Conservation (phyloP, 1,140 invertebrate genomes). For the Tetragnatha versicolor region DNA sequence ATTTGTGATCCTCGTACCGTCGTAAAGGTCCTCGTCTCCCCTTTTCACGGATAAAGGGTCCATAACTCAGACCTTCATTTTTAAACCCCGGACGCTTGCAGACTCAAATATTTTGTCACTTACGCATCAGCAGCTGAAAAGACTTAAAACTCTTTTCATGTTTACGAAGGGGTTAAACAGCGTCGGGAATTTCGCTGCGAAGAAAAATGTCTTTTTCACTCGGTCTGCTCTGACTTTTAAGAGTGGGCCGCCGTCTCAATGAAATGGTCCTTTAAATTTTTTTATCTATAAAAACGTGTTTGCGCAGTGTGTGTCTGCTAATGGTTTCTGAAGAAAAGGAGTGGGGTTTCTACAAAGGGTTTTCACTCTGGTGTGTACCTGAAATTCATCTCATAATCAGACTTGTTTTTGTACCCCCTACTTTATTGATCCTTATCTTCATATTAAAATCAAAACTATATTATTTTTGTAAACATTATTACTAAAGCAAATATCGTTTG, state of each 20-base stretch:
- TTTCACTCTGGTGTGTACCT: no score
- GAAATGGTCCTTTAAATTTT: neutral
- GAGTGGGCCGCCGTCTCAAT: neutral
- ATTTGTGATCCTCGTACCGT: constrained; percentile 2
- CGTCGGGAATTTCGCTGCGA: neutral
- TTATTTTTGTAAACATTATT: no score
- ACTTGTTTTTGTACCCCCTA: no score
- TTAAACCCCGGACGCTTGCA: constrained; percentile 9
- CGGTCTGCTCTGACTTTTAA: neutral
- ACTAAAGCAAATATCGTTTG: no score
- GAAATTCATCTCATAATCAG: no score
- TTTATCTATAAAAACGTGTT: no score
- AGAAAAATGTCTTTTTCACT: neutral
- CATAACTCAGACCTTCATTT: constrained; percentile 24
- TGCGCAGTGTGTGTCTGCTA: no score
- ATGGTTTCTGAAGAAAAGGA: no score
- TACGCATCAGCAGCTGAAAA: constrained; percentile 7
- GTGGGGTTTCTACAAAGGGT: no score
- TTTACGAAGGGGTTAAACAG: constrained; percentile 23
- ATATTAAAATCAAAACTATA: no score
- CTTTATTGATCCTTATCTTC: no score
- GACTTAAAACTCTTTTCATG: constrained; percentile 35
- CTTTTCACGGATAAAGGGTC: constrained; percentile 17
- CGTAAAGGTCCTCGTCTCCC: constrained; percentile 21
- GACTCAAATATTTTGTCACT: constrained; percentile 33